Evolutionary conservation across 92 coral and sea anemone species (phyloP), one percentile per base, ranked within the genome.

Genomic region (Anthopleura xanthogrammica): DNA sequence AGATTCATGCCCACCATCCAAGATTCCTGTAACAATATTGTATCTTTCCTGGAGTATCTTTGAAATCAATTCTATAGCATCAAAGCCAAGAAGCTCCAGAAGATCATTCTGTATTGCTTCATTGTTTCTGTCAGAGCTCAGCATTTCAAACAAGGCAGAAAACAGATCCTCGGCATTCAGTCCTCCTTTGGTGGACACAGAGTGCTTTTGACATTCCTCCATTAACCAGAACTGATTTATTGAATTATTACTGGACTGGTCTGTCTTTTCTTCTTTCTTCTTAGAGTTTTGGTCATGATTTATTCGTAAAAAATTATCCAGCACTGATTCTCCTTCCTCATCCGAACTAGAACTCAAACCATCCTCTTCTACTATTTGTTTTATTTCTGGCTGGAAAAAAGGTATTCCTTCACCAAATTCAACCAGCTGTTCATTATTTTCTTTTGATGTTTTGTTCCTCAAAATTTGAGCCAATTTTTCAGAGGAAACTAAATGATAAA

Each of bases 11-110:
- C 74, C 64, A 60, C 52, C 71, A 79, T 79, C 73, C 73, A 50
- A 60, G 71, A 56, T 60, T 10, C 42, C 73, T 39, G 48, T 75
- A 56, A 75, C 78, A 75, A 75, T 75, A 75, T 75, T 42, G 57
- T 75, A 43, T 75, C 78, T 75, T 16, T 75, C 78, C 55, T 75
- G 78, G 19, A 75, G 78, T 75, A 75, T 85, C 4, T 85, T 89
- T 80, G 96, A 91, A 85, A 97, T 97, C 79, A 97, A 89, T 43
- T 94, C 99, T 82, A 97, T 88, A 1, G 94, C 95, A 86, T 97
- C 99, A 91, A 97, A 97, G 0, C 99, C 99, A 29, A 97, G 88
- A 78, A 97, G 84, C 50, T 97, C 99, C 86, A 94, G 91, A 77
- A 97, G 81, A 41, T 97, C 99, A 88, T 95, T 90, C 81, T 97